These are phyloP conservation scores for Rhaphigaster nebulosa DNA, from an alignment of 2,888 invertebrate genomes.

Conservation along the genomic window DNA sequence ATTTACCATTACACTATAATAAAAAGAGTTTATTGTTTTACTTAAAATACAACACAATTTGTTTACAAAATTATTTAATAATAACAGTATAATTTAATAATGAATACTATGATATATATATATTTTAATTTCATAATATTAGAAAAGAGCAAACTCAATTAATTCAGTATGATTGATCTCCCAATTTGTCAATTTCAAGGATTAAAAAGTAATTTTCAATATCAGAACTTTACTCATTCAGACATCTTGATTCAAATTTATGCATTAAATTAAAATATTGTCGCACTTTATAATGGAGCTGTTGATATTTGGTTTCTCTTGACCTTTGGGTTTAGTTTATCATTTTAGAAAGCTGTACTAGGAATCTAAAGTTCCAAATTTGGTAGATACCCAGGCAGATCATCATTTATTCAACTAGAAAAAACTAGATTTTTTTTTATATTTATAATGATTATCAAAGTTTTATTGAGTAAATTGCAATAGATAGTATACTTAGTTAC, in stretches of 20 bases:
- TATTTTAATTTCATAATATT: no score
- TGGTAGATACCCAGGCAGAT: background rate
- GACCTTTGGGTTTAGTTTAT: background rate
- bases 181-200: background rate
- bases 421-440: background rate
- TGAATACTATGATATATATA: no score
- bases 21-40: no score
- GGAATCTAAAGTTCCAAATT: background rate
- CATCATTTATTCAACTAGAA: background rate
- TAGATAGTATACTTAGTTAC: background rate
- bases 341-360: background rate
- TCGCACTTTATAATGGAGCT: no score
- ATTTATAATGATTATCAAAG: background rate
- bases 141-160: background rate
- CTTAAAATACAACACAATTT: no score
- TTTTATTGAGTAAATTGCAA: background rate
- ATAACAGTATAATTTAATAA: no score
- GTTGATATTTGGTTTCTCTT: background rate
- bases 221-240: background rate
- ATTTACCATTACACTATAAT: no score
- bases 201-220: background rate
- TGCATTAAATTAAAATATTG: background rate
- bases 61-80: no score
- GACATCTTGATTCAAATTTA: background rate
- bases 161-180: background rate